Evolutionary conservation across 2,888 invertebrate genomes (phyloP), one percentile per base, ranked within the genome.

Genomic region (Latrodectus hesperus): DNA sequence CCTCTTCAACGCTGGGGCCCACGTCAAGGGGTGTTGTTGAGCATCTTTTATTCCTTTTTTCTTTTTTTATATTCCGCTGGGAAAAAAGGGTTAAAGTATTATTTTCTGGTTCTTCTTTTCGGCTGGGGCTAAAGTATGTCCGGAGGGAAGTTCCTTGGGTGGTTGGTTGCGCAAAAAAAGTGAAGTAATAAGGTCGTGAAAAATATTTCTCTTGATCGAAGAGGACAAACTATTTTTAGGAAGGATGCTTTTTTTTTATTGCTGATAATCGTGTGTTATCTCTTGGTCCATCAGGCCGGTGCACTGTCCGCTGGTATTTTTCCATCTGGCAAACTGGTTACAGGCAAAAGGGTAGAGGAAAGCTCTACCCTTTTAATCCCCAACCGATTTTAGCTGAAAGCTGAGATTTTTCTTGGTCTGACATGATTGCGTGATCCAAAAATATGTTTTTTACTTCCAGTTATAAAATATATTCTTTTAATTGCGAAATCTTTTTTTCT

Each of bases 141-240:
- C 60, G n/a, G 60, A 60, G 60, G 60, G 14, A 60, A 16, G n/a
- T 60, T 60, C 60, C 14, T 60, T 60, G 60, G 60, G 60, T 60
- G 60, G 60, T 60, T 60, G 60, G 60, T n/a, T 12, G 60, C 60
- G 60, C 4, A 60, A 60, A 60, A 60, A 60, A 60, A 60, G 10
- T 60, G 60, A 60, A 38, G 60, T 11, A 70, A 70, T 78, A 68
- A 70, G 78, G 78, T 78, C 70, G 78, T 70, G 38, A 14, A 16
- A 53, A 16, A 12, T 38, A 78, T 68, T 78, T 78, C 78, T 68
- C 38, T 60, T 60, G 60, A 60, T 60, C 14, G 60, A 52, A 53
- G 78, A 78, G 78, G 78, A 78, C 78, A 70, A 78, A 53, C 68
- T 78, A 78, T 78, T 78, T 78, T 78, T 78, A 78, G 78, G 60